Conservation (phyloP, 2,113 vertebrate genomes). For the Marmota monax region DNA sequence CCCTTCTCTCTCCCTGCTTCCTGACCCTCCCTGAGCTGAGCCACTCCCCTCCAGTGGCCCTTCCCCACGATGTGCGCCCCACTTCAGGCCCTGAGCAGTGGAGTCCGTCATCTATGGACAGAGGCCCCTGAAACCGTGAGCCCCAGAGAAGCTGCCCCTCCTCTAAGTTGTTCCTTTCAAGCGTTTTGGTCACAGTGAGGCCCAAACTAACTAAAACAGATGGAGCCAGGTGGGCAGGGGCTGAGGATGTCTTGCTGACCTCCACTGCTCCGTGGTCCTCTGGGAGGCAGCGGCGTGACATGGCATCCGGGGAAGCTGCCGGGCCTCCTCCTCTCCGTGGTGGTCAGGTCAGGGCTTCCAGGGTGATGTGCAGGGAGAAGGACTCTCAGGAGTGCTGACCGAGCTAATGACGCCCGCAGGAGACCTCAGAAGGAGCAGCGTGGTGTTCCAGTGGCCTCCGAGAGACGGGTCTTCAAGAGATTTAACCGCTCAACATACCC, state of each 20-base stretch:
- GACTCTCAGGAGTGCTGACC: neutral
- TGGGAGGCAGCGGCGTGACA: fast-evolving
- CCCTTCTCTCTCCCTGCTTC: no score
- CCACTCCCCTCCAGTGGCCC: no score
- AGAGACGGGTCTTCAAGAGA: neutral
- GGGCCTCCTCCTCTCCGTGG: neutral
- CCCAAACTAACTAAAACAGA: no score
- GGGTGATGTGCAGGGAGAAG: neutral
- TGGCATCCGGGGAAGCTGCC: neutral
- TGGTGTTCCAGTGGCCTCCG: neutral
- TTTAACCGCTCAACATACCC: neutral
- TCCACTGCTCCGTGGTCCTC: neutral
- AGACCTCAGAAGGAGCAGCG: neutral
- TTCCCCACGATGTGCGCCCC: no score
- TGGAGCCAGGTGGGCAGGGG: neutral
- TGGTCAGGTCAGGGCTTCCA: neutral
- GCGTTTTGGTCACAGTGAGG: no score
- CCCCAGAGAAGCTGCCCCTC: no score
- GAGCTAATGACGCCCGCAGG: neutral
- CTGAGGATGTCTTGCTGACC: neutral
- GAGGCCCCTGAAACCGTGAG: no score
- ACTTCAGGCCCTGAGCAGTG: no score
- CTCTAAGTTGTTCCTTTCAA: no score
- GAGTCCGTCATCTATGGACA: no score
- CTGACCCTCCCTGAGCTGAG: no score